Conservation (phyloP, 1,140 invertebrate genomes). For the Zaprionus ornatus region DNA sequence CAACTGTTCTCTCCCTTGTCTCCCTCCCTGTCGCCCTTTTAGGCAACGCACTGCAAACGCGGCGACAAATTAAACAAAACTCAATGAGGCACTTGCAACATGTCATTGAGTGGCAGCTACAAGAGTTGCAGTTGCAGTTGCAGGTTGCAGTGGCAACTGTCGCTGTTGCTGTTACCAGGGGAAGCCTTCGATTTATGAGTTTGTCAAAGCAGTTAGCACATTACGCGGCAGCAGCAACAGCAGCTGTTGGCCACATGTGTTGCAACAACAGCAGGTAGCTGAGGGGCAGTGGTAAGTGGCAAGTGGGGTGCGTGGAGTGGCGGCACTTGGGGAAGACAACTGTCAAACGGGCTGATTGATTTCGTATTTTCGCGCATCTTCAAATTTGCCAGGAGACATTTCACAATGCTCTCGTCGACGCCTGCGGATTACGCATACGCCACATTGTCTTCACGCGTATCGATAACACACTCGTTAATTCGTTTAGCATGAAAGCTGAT, state of each 20-base stretch:
- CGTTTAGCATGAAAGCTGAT: constrained; percentile 57
- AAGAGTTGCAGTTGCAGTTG: constrained; percentile 2
- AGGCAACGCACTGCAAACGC: not conserved
- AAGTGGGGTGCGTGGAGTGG: not conserved
- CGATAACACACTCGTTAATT: constrained; percentile 75
- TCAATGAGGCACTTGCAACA: constrained; percentile 34
- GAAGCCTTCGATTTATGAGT: constrained; percentile 12
- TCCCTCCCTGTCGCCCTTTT: not conserved
- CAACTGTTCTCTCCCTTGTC: not conserved
- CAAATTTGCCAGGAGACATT: constrained; percentile 46
- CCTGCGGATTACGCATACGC: constrained; percentile 34
- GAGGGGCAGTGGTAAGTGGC: not conserved
- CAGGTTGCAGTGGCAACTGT: not conserved
- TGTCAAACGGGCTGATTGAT: constrained; percentile 67
- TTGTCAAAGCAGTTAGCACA: constrained; percentile 18
- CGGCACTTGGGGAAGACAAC: constrained; percentile 16
- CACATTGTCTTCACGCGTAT: constrained; percentile 36
- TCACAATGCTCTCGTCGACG: not conserved
- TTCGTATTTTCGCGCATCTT: constrained; percentile 54
- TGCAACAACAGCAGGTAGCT: constrained; percentile 15
- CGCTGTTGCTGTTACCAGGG: not conserved
- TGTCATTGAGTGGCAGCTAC: constrained; percentile 6
- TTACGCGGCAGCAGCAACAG: not conserved
- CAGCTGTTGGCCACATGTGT: not conserved
- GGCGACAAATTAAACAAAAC: constrained; percentile 20